Base-by-base conservation (phyloP, 2,113 vertebrate genomes). In the Silurus glanis region DNA sequence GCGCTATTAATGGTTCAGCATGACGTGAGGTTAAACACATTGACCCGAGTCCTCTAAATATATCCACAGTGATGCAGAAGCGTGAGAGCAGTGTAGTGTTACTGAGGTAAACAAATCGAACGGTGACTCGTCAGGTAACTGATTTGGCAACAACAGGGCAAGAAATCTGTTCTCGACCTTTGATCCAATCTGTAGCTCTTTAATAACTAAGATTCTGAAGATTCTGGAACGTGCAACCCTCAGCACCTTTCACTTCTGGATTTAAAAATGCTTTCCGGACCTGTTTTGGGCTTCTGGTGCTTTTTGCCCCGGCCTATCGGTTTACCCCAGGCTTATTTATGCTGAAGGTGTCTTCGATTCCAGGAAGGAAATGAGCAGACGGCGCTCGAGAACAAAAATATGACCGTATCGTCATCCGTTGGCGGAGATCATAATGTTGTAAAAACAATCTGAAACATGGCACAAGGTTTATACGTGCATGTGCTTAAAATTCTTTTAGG, bases 11-110 rank as follows among this genome's bases (percentile, higher is more conserved):
- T 37, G 37, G 86, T 80, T 81, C 85, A 56, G 74, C 58, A 55
- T 84, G 85, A 86, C 58, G 75, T 83, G 85, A 88, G 83, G 83
- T 82, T 87, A 86, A 86, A 88, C 89, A 82, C 84, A 49, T 82
- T 78, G 86, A 87, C 86, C 88, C 59, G n/a, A 83, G 64, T 59
- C 81, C 4, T 74, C 89, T 88, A 89, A 88, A 88, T 89, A 89
- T 89, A 89, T 51, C 72, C 81, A 59, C 67, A 37, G 80, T 59
- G 67, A 83, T 82, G 62, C 58, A 47, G 75, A 64, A 66, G 58
- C 28, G 17, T 45, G 64, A 71, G 45, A 83, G 53, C 19, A 37
- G 64, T 9, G 62, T 71, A 83, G 49, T 58, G 67, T 74, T 83
- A n/a, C 28, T 74, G 55, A 83, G 16, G 14, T 69, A 5, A 56